Base-by-base conservation (phyloP, 2,888 invertebrate genomes). In the Lordiphosa andalusiaca region DNA sequence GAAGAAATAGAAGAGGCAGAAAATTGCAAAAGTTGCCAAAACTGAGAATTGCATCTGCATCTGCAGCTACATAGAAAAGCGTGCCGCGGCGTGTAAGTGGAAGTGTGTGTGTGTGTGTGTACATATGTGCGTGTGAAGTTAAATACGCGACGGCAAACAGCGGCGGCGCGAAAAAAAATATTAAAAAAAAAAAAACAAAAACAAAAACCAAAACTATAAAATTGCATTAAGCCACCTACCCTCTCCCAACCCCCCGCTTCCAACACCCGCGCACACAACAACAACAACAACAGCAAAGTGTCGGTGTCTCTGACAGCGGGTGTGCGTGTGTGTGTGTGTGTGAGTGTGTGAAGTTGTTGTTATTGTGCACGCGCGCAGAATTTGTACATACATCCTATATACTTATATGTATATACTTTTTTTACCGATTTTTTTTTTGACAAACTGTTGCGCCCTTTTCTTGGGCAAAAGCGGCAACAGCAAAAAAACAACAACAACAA, bases 71-170 rank as follows among this genome's bases (percentile, higher is more conserved):
- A 5, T 25, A 25, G 25, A 25, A 25, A 25, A 25, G 30, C 30
- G 25, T 30, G 30, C 30, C 30, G 30, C 30, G 30, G 30, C 30
- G 30, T 30, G 9, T 10, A 30, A 10, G 30, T 30, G 30, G 1
- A 1, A 0, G 30, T 0, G 30, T 10, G 30, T 10, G 30, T 30
- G 65, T 59, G 16, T 16, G 16, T 0, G 30, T 10, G 30, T 10
- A 10, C 10, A 60, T 59, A 2, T 16, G 16, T 10, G 30, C 9
- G 65, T 59, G 63, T 61, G 64, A 67, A 67, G 23, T 25, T 62
- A 38, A 81, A 77, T 81, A 81, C 67, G 30, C 30, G 30, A 30
- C 30, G 30, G 30, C 30, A 30, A 30, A 30, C 30, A 10, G 30
- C 30, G 30, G 30, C 30, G 30, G 10, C 30, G 30, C 30, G 30